Evolutionary conservation across 2,888 invertebrate genomes (phyloP), one percentile per base, ranked within the genome.

Genomic region (Crepidodera aurea): DNA sequence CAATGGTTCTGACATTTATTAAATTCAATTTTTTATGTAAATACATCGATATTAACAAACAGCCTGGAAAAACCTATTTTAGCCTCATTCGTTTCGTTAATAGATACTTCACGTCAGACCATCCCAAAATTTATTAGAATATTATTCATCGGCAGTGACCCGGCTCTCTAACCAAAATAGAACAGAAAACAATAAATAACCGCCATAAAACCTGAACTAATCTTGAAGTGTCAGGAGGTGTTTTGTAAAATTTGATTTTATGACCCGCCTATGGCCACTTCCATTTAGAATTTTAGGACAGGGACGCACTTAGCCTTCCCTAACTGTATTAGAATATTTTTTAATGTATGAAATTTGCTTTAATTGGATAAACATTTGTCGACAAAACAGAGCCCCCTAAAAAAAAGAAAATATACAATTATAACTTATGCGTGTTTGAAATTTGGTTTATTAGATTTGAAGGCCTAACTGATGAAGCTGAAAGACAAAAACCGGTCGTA

Each of bases 231-330:
- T 63, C 63, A 63, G 37, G 46, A 48, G 60, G 60, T 62, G 60
- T 65, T 60, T 62, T 65, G 60, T 62, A 65, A 62, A 60, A 66
- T 51, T 62, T 57, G 56, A 64, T 62, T 66, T 66, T 60, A 62
- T 56, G 60, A 62, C 46, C 64, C 64, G 66, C 60, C 62, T 60
- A 56, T 68, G 61, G 62, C 62, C 66, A 60, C 44, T 63, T 61
- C 57, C 63, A 51, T 51, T 63, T 60, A 48, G 25, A 39, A 10
- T 13, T n/a, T 25, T 48, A 7, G 39, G 8, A 6, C 57, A 57
- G 57, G 12, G 16, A 37, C 18, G 57, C 39, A 57, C 39, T 48
- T 1, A 15, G 2, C 18, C 10, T 22, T n/a, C n/a, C n/a, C n/a
- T n/a, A n/a, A n/a, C n/a, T n/a, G n/a, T n/a, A n/a, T n/a, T n/a